Evolutionary conservation across 2,888 invertebrate genomes (phyloP).

Genomic region (Nephrotoma appendiculata): DNA sequence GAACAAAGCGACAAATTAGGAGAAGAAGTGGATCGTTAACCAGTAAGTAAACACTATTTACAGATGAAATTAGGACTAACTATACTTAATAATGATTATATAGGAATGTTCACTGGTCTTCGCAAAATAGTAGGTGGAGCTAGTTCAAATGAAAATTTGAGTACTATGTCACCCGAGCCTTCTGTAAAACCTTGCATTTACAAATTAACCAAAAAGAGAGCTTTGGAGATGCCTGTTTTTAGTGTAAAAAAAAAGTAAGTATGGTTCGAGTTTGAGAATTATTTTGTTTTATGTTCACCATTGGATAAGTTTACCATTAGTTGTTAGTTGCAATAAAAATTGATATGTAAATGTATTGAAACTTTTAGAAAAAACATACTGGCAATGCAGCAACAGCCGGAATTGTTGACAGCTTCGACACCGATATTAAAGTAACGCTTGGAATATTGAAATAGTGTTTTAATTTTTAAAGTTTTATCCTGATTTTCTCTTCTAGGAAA

Average conservation of each 20-base stretch:
- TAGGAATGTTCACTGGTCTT: constrained; percentile 62
- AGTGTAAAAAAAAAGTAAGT: constrained; percentile 52
- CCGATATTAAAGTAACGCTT: neutral
- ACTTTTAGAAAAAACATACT: constrained; percentile 46
- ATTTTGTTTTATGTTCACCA: too few relatives aligned
- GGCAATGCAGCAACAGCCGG: constrained; percentile 21
- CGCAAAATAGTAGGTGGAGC: constrained; percentile 61
- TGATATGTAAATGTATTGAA: neutral
- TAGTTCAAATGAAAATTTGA: constrained; percentile 34
- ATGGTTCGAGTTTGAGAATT: neutral
- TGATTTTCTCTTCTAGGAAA: constrained; percentile 14
- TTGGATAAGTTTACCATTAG: too few relatives aligned
- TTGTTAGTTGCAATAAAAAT: neutral
- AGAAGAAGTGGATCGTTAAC: constrained; percentile 76
- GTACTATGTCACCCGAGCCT: constrained; percentile 12
- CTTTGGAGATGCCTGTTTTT: constrained; percentile 38
- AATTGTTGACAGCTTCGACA: neutral
- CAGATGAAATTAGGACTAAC: neutral
- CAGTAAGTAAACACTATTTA: constrained; percentile 36
- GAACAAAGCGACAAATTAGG: constrained; percentile 58
- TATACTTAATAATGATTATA: neutral
- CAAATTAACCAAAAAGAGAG: constrained; percentile 48
- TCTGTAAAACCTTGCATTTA: constrained; percentile 42
- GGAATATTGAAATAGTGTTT: neutral
- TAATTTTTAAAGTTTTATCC: neutral